Percentiles rank a stretch among this genome's conserved stretches.
Evolutionary conservation across 2,888 invertebrate genomes (phyloP).

Genomic region (Cerceris rybyensis): DNA sequence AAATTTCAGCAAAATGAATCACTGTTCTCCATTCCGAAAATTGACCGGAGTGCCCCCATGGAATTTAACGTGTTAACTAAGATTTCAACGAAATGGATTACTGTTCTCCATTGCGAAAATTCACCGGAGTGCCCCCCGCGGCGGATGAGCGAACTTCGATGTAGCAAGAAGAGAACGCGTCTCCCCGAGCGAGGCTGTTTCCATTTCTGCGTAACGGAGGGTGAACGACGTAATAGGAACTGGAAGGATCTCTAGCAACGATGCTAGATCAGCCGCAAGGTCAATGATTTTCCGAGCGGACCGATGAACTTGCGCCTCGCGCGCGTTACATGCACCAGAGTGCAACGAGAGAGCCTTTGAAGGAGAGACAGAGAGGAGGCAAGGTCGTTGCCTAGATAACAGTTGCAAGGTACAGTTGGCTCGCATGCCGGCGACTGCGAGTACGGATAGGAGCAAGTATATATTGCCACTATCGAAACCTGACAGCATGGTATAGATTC

Average conservation of each 20-base stretch:
- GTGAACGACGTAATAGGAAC: constrained; percentile 48
- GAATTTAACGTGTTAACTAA: too few relatives aligned
- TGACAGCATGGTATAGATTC: too few relatives aligned
- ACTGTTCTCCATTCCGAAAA: too few relatives aligned
- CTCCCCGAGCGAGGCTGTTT: constrained; percentile 23
- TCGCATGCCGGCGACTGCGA: constrained; percentile 64
- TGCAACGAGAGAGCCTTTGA: constrained; percentile 7
- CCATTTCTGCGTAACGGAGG: constrained; percentile 48
- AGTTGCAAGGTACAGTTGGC: constrained; percentile 77
- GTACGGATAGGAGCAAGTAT: constrained; percentile 25
- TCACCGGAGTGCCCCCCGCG: too few relatives aligned
- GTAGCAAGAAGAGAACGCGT: constrained; percentile 1
- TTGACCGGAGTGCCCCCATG: too few relatives aligned
- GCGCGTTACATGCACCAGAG: constrained; percentile 16
- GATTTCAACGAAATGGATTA: too few relatives aligned
- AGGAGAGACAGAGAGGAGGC: constrained; percentile 62
- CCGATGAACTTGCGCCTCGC: constrained; percentile 66
- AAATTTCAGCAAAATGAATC: too few relatives aligned
- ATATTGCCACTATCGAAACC: constrained; percentile 34
- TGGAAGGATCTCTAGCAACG: constrained; percentile 40
- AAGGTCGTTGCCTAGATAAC: constrained; percentile 79
- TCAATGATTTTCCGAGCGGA: constrained; percentile 75
- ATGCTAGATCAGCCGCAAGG: constrained; percentile 68
- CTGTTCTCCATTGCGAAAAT: too few relatives aligned
- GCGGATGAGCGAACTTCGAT: too few relatives aligned